Conservation (phyloP, 2,113 vertebrate species). For the Thamnophis sirtalis region DNA sequence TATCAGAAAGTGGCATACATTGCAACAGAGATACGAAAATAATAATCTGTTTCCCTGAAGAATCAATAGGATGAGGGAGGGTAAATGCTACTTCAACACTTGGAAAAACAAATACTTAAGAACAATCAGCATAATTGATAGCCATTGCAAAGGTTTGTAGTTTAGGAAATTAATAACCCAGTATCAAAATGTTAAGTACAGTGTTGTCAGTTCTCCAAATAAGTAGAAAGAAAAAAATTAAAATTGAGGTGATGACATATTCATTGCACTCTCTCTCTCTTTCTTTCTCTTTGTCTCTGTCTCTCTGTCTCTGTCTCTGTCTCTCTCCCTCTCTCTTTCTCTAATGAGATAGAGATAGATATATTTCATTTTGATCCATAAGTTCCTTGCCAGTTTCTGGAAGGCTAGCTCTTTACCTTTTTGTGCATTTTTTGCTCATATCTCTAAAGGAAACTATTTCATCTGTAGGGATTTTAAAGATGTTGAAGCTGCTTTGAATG, state of each 20-base stretch:
- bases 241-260: not conserved
- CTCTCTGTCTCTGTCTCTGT: not conserved
- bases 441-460: constrained; percentile 15
- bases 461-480: constrained; percentile 87
- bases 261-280: not conserved
- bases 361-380: not conserved
- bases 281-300: too few species aligned
- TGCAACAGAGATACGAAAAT: not conserved
- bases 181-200: not conserved
- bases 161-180: not conserved
- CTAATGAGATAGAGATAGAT: not conserved
- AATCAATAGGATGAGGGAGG: not conserved
- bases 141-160: not conserved
- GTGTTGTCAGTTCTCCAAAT: not conserved
- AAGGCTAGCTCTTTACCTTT: not conserved
- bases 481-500: constrained; percentile 88
- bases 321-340: not conserved
- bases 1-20: not conserved
- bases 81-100: not conserved
- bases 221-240: not conserved
- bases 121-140: not conserved
- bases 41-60: not conserved
- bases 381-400: not conserved
- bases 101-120: not conserved
- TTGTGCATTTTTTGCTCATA: not conserved